These are phyloP conservation scores for Ellobius talpinus DNA, from an alignment of 2,113 vertebrate genomes.

Conservation along the genomic window DNA sequence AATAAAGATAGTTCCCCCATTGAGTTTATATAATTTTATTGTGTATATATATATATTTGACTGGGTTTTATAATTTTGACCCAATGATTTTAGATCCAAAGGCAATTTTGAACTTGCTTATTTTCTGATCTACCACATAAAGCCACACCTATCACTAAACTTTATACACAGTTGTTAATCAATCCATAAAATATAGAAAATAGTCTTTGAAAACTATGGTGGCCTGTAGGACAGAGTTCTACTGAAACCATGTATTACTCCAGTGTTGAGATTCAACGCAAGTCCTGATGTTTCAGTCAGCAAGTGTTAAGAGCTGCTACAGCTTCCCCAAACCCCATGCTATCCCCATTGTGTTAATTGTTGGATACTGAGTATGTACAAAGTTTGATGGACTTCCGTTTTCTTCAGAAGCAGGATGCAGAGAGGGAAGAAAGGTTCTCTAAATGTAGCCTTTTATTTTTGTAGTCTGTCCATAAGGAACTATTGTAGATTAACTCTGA, in stretches of 20 bases:
- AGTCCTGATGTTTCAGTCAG: neutral
- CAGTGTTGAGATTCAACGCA: neutral
- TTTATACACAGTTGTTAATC: conserved; percentile 34
- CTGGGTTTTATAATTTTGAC: neutral
- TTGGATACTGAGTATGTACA: neutral
- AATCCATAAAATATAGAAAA: conserved; percentile 34
- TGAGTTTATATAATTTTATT: neutral
- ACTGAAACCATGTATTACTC: neutral
- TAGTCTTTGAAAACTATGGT: neutral
- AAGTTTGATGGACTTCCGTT: conserved; percentile 25
- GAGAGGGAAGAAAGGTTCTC: neutral
- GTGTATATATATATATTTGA: neutral
- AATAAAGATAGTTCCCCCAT: neutral
- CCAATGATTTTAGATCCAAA: neutral
- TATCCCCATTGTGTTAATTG: neutral
- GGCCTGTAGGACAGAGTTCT: neutral
- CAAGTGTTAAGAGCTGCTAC: neutral
- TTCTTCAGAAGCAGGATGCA: neutral
- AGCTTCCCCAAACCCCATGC: conserved; percentile 5
- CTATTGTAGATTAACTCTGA: neutral
- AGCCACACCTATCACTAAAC: neutral
- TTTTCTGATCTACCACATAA: conserved; percentile 11
- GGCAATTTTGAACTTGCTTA: conserved; percentile 20
- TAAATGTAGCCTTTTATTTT: neutral
- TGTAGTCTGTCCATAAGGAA: conserved; percentile 28